Evolutionary conservation across 1,140 invertebrate species (phyloP), one percentile per base, ranked within the genome.

Genomic region (Papilio machaon): DNA sequence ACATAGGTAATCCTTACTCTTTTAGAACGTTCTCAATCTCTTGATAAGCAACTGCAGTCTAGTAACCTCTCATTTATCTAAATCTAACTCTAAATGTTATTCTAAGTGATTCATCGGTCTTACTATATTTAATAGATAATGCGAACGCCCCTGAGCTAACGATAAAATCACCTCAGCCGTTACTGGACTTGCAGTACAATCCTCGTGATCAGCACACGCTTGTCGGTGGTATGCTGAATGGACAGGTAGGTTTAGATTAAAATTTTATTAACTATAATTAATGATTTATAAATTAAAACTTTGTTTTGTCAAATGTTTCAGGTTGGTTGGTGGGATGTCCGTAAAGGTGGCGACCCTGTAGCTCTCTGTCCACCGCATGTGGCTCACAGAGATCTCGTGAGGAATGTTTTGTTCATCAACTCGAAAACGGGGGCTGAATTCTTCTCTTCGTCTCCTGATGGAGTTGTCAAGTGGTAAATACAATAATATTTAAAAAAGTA

Each of bases 161-260:
- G 6, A 93, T 99, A 70, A 97, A 97, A 87, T 96, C 97, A 0
- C 95, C 96, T 80, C 97, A 97, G 67, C 97, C 97, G 0, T 95
- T 98, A 43, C 95, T 98, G 6, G 98, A 97, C 82, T 94, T 98
- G n/a, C 98, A 99, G 90, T 99, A 98, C 89, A 98, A 98, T 94
- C 97, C 97, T 17, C 98, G 99, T 90, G 98, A 99, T 93, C 96
- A 96, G 5, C 97, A 99, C 86, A 96, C 96, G 73, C 91, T 99
- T 30, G 96, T 98, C 10, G 98, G 98, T 86, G 98, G 98, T 43
- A 96, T 98, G 92, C 96, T 97, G 87, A 98, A 98, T 92, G 99
- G 98, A 23, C 98, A 98, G 95, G 94, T 94, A 85, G 13, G n/a
- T 67, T 38, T 54, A 58, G 0, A 76, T 13, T 49, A 76, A 54